Evolutionary conservation across 2,888 invertebrate genomes (phyloP).

Genomic region (Gasteruption jaculator): DNA sequence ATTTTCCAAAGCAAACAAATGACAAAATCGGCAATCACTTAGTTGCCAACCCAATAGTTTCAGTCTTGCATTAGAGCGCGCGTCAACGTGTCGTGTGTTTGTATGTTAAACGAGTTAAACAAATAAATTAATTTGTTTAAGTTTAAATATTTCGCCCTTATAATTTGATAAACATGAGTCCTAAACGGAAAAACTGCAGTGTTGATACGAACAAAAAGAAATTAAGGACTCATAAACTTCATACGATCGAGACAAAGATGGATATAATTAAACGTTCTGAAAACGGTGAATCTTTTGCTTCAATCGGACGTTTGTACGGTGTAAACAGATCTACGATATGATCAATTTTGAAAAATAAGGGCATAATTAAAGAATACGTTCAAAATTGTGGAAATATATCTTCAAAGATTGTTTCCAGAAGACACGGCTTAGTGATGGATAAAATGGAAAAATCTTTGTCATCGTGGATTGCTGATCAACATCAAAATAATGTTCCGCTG

Average conservation of each 20-base stretch:
- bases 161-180: not conserved
- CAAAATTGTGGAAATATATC: constrained; percentile 10
- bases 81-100: constrained; percentile 11
- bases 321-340: constrained; percentile 10
- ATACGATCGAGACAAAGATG: constrained; percentile 11
- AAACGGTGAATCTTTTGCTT: not conserved
- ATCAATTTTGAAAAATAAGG: constrained; percentile 10
- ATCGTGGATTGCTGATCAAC: constrained; percentile 11
- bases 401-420: constrained; percentile 11
- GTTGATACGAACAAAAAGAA: constrained; percentile 11
- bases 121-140: constrained; percentile 11
- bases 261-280: constrained; percentile 10
- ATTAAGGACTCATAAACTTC: constrained; percentile 12
- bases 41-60: no score
- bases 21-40: no score
- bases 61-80: constrained; percentile 10
- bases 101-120: no score
- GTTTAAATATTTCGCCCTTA: constrained; percentile 7
- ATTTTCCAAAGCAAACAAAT: no score
- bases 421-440: constrained; percentile 9
- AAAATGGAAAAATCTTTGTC: constrained; percentile 10
- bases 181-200: constrained; percentile 9
- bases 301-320: not conserved
- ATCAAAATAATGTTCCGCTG: constrained; percentile 6
- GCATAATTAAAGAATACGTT: constrained; percentile 11